phyloP scores from a whole-genome alignment of 2,113 vertebrate genomes.

The Lonchura striata region DNA sequence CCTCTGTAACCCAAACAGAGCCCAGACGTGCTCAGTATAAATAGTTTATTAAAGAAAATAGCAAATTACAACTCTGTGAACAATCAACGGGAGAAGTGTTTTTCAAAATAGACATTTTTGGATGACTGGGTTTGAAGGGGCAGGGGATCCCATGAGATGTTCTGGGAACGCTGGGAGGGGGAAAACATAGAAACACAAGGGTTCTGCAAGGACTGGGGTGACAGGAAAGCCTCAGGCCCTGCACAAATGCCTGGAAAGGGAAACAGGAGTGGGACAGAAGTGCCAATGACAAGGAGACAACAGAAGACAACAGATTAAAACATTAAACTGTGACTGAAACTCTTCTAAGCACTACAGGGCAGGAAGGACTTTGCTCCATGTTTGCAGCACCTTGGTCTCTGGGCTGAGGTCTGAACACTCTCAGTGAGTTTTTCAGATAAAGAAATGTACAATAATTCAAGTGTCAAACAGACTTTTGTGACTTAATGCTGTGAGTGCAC shows the following conservation, averaged over 20 bases:
- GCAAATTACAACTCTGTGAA: not conserved
- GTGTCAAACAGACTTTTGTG: not conserved
- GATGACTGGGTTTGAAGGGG: not conserved
- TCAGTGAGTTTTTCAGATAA: not conserved
- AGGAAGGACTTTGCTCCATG: not conserved
- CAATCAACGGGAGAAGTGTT: not conserved
- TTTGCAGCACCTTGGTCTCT: not conserved
- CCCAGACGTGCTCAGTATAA: not conserved
- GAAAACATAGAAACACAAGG: not conserved
- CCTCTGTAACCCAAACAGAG: not conserved
- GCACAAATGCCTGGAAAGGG: not conserved
- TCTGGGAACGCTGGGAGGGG: not conserved
- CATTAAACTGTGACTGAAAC: not conserved
- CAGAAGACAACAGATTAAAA: not conserved
- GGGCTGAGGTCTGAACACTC: not conserved
- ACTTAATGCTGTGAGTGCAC: not conserved
- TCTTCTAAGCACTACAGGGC: not conserved
- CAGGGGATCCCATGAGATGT: not conserved
- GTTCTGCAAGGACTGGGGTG: not conserved
- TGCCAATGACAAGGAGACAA: not conserved
- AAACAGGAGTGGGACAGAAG: not conserved
- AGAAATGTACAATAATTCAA: not conserved
- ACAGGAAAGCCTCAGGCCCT: not conserved
- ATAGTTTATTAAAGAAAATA: constrained; percentile 63
- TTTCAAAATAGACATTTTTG: not conserved